Conservation (phyloP, 2,113 vertebrate genomes). For the Mus pahari region DNA sequence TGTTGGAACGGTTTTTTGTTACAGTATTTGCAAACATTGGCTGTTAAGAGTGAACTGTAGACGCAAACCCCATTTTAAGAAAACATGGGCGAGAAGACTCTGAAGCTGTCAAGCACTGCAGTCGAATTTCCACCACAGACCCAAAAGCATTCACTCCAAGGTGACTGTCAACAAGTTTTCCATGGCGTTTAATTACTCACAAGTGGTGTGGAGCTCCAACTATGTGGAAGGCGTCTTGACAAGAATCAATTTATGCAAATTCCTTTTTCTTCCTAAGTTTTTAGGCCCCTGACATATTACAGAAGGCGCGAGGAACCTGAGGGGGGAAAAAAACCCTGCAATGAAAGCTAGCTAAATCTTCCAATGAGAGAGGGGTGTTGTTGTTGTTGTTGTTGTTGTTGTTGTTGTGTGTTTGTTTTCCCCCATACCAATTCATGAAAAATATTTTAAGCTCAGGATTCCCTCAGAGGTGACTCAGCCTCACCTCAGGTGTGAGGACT, state of each 20-base stretch:
- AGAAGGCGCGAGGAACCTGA: not conserved
- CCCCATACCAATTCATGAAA: conserved; percentile 1
- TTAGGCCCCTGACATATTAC: not conserved
- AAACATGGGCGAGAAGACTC: conserved; percentile 68
- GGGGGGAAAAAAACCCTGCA: not conserved
- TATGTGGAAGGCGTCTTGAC: conserved; percentile 8
- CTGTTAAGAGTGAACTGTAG: conserved; percentile 52
- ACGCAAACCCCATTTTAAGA: conserved; percentile 66
- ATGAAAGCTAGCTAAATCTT: not conserved
- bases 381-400: not conserved
- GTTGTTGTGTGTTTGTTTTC: not conserved
- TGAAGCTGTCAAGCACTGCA: conserved; percentile 59
- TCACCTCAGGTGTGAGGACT: not conserved
- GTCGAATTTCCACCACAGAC: conserved; percentile 45
- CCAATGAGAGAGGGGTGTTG: not conserved
- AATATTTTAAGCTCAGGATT: not conserved
- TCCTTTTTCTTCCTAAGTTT: conserved; percentile 12
- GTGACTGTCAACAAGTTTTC: conserved; percentile 56
- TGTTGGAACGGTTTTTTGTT: conserved; percentile 72
- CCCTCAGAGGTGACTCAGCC: not conserved
- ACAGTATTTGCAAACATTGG: conserved; percentile 78
- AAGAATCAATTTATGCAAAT: conserved; percentile 38
- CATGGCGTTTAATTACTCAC: conserved; percentile 32
- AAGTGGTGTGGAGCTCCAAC: not conserved
- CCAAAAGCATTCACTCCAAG: conserved; percentile 18